These are phyloP conservation scores for Rostratula benghalensis DNA, from an alignment of 2,113 vertebrate species.

Conservation along the genomic window DNA sequence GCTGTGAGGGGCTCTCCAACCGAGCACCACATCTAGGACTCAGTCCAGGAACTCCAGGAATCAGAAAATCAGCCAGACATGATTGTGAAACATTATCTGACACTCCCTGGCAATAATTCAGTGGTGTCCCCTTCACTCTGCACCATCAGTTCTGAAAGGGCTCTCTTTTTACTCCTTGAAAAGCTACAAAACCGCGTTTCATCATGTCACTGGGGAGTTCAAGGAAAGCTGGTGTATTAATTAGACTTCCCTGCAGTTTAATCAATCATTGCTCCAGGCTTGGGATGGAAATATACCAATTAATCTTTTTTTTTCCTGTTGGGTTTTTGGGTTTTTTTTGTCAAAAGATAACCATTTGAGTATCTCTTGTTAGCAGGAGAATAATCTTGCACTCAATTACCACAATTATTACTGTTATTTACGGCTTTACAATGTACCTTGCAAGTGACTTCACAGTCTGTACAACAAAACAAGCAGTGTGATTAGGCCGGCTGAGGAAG, in stretches of 20 bases:
- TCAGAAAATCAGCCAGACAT: neutral
- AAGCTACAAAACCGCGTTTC: neutral
- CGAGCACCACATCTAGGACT: neutral
- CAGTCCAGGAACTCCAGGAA: conserved; percentile 18
- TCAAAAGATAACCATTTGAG: neutral
- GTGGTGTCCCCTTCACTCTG: neutral
- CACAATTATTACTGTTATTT: neutral
- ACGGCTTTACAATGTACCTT: neutral
- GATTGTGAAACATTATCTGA: neutral
- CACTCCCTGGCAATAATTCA: neutral
- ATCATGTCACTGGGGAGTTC: neutral
- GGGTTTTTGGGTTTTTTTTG: neutral
- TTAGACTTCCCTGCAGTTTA: conserved; percentile 58
- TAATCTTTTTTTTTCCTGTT: neutral
- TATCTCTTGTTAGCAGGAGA: neutral
- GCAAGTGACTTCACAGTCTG: neutral
- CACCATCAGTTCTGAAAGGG: neutral
- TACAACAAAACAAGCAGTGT: neutral
- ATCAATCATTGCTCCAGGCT: conserved; percentile 26
- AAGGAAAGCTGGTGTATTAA: conserved; percentile 46
- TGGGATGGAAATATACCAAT: conserved; percentile 26
- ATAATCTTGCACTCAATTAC: neutral
- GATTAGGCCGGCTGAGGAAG: neutral
- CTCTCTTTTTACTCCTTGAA: neutral
- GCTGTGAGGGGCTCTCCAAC: neutral